Evolutionary conservation across 2,888 invertebrate genomes (phyloP).

Genomic region (Macroteleia sp.): DNA sequence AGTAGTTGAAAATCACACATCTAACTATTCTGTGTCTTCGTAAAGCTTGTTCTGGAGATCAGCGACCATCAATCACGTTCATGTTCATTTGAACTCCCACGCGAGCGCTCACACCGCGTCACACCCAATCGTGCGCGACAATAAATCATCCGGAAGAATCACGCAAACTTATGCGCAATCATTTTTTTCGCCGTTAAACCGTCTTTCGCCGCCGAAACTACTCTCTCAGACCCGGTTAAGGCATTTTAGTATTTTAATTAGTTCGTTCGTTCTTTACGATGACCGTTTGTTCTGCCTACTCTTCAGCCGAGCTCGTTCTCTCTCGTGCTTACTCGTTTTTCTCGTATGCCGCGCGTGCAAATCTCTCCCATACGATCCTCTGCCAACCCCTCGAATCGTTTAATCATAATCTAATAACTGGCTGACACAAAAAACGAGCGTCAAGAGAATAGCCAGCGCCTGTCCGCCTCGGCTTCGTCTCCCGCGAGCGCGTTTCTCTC

Average conservation of each 20-base stretch:
- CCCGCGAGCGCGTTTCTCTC: slow-evolving; percentile 60
- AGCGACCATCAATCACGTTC: slow-evolving; percentile 29
- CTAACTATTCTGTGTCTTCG: too few species aligned
- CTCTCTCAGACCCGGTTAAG: slow-evolving; percentile 72
- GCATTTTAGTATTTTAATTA: slow-evolving; percentile 82
- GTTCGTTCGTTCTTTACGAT: slow-evolving; percentile 79
- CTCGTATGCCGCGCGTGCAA: slow-evolving; percentile 48
- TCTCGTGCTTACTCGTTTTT: slow-evolving; percentile 23
- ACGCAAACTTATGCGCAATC: slow-evolving; percentile 22
- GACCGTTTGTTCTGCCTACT: slow-evolving; percentile 74
- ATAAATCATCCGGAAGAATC: slow-evolving; percentile 46
- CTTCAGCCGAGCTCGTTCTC: slow-evolving; percentile 16
- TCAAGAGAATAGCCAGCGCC: slow-evolving; percentile 74
- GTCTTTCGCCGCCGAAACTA: slow-evolving; percentile 61
- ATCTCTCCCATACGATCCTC: slow-evolving; percentile 55
- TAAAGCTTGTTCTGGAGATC: too few species aligned
- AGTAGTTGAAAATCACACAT: too few species aligned
- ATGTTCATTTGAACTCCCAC: slow-evolving; percentile 17
- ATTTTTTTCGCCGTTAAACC: slow-evolving; percentile 38
- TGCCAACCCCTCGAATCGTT: slow-evolving; percentile 78
- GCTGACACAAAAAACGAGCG: slow-evolving; percentile 83
- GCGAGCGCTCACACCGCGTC: slow-evolving; percentile 18
- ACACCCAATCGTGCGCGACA: slow-evolving; percentile 39
- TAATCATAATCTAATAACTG: slow-evolving; percentile 84
- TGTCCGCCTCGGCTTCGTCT: slow-evolving; percentile 63